These are phyloP conservation scores for Adelphocoris suturalis DNA, from an alignment of 2,888 invertebrate genomes.

Conservation along the genomic window DNA sequence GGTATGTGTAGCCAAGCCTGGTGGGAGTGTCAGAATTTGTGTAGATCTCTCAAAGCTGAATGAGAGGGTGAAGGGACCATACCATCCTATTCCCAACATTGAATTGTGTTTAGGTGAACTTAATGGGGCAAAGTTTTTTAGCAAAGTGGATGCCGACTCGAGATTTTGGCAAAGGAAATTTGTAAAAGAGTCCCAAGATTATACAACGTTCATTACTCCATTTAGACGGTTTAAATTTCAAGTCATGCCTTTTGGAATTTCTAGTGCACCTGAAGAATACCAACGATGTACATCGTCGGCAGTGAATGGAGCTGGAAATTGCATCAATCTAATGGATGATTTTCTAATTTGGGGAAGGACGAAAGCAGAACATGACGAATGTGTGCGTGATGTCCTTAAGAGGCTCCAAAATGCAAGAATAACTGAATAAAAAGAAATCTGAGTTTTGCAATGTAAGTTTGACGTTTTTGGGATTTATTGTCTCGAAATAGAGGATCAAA, in stretches of 20 bases:
- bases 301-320: conserved; percentile 69
- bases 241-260: conserved; percentile 76
- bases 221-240: conserved; percentile 55
- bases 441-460: conserved; percentile 73
- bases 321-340: conserved; percentile 75
- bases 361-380: conserved; percentile 74
- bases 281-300: conserved; percentile 72
- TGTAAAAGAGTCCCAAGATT: conserved; percentile 24
- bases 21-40: background rate
- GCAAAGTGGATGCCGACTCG: conserved; percentile 51
- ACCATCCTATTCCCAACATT: background rate
- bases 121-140: conserved; percentile 33
- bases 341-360: conserved; percentile 74
- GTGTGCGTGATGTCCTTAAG: background rate
- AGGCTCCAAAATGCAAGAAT: conserved; percentile 61
- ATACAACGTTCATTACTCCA: conserved; percentile 58
- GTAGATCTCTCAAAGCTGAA: too few species aligned
- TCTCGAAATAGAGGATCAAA: conserved; percentile 73
- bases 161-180: conserved; percentile 57
- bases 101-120: conserved; percentile 5
- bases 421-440: conserved; percentile 75
- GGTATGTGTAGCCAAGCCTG: conserved; percentile 35
- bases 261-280: conserved; percentile 76
- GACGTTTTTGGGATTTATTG: conserved; percentile 75
- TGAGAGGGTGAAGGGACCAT: too few species aligned